phyloP scores from a whole-genome alignment of 2,888 invertebrate species.

The Caenorhabditis sp. region DNA sequence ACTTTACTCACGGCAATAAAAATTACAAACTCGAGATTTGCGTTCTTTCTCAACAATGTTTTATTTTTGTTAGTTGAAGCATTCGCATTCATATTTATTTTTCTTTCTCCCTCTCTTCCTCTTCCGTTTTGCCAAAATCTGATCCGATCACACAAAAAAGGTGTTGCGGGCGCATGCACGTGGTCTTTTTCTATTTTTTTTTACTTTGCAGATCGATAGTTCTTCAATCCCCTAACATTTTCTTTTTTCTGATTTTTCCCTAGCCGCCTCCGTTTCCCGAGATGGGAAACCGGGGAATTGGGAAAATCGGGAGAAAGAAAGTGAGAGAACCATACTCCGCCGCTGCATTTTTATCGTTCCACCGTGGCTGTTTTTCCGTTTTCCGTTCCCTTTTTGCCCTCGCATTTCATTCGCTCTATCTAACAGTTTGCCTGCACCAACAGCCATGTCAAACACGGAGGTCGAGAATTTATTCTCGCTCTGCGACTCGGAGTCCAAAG shows the following conservation, averaged over 20 bases:
- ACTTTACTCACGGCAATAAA: conserved; percentile 53
- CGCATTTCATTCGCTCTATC: conserved; percentile 40
- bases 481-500: conserved; percentile 68
- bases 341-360: conserved; percentile 53
- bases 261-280: conserved; percentile 22
- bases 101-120: background rate
- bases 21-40: conserved; percentile 6
- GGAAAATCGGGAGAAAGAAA: conserved; percentile 2
- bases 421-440: conserved; percentile 22
- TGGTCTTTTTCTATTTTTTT: background rate
- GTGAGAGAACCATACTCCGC: conserved; percentile 25
- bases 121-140: conserved; percentile 10
- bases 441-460: conserved; percentile 59
- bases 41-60: conserved; percentile 2
- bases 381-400: conserved; percentile 19
- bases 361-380: conserved; percentile 51
- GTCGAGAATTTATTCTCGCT: conserved; percentile 66
- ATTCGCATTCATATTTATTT: conserved; percentile 16
- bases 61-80: conserved; percentile 8
- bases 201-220: conserved; percentile 11
- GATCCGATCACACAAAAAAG: conserved; percentile 11
- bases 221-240: background rate
- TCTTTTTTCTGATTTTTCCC: conserved; percentile 13
- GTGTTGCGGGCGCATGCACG: background rate
- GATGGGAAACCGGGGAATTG: conserved; percentile 8